Conservation (phyloP, 1,140 invertebrate genomes). For the Scaptodrosophila lebanonensis region DNA sequence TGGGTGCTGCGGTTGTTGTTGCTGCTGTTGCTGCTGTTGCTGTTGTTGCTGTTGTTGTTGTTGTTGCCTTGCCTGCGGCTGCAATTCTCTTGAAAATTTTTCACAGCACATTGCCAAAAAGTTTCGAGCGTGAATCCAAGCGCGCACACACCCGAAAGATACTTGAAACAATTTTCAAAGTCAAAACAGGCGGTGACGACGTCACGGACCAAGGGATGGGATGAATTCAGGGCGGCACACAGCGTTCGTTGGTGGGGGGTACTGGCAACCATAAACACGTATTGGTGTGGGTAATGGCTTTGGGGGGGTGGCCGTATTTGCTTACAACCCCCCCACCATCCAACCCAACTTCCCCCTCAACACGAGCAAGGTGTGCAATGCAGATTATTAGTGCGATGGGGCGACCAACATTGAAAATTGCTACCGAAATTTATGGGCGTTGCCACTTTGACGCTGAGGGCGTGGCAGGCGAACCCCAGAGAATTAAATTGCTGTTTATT, state of each 20-base stretch:
- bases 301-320: not conserved
- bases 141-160: constrained; percentile 4
- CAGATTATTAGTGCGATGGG: no score
- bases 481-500: no score
- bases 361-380: no score
- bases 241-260: no score
- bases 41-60: not conserved
- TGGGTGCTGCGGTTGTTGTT: not conserved
- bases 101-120: constrained; percentile 1
- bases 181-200: constrained; percentile 5
- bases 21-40: not conserved
- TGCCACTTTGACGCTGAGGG: no score
- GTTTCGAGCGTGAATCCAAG: not conserved
- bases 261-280: no score
- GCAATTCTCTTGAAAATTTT: constrained; percentile 23
- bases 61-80: constrained; percentile 15
- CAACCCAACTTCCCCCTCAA: no score
- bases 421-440: no score
- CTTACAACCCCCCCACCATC: not conserved
- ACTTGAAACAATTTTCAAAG: constrained; percentile 22
- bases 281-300: constrained; percentile 1
- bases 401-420: no score
- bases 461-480: no score
- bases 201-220: not conserved
- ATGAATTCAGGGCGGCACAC: no score